These are phyloP conservation scores for Lithophane leautieri DNA, from an alignment of 2,888 invertebrate species.

Conservation along the genomic window DNA sequence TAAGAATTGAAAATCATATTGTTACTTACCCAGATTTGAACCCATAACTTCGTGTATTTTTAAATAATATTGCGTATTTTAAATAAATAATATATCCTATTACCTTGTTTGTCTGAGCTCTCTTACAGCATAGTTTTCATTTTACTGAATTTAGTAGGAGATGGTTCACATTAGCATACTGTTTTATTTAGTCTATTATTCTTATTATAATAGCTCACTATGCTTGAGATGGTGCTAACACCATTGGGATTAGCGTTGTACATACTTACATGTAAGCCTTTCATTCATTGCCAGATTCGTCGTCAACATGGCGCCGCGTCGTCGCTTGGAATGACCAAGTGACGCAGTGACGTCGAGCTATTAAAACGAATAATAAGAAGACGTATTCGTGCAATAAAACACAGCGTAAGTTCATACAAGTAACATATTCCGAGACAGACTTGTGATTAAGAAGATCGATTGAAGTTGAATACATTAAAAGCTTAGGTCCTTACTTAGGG, in stretches of 20 bases:
- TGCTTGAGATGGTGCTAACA: neutral
- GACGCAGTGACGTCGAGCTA: constrained; percentile 23
- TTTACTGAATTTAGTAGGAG: neutral
- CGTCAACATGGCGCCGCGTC: constrained; percentile 58
- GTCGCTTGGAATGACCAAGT: constrained; percentile 3
- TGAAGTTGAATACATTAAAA: neutral
- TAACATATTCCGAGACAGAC: neutral
- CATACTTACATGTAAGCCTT: neutral
- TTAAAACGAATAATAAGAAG: constrained; percentile 38
- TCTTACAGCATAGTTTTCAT: neutral
- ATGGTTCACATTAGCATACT: neutral
- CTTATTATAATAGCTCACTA: neutral
- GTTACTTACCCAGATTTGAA: too few relatives aligned
- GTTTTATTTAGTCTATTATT: neutral
- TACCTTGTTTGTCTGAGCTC: neutral
- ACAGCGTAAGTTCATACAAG: neutral
- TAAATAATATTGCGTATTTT: too few relatives aligned
- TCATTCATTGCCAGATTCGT: constrained; percentile 42
- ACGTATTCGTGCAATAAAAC: constrained; percentile 13
- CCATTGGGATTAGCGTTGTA: neutral
- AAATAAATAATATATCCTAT: neutral
- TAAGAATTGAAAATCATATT: too few relatives aligned
- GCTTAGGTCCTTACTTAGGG: neutral
- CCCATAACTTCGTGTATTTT: too few relatives aligned
- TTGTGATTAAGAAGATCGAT: neutral